Percentiles rank a stretch among this genome's conserved stretches.
These are phyloP conservation scores for Xenopus laevis DNA, from an alignment of 2,113 vertebrate genomes.

Conservation along the genomic window DNA sequence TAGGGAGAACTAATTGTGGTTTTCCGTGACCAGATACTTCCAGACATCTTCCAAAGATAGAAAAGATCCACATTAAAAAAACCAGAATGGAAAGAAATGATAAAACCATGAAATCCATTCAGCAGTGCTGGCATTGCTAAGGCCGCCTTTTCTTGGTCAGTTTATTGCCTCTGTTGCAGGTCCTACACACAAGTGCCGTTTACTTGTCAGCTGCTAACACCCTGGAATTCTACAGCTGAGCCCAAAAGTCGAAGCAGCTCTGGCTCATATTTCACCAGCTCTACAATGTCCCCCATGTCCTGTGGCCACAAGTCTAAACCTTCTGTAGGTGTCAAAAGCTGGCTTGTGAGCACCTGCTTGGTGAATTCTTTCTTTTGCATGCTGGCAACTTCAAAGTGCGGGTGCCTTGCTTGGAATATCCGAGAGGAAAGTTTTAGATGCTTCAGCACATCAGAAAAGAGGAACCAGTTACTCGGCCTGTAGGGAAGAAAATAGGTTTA, in stretches of 20 bases:
- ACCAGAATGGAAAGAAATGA: conserved; percentile 50
- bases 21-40: neutral
- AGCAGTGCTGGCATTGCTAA: conserved; percentile 60
- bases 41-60: conserved; percentile 28
- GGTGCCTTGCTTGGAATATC: conserved; percentile 91
- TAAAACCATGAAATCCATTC: conserved; percentile 51
- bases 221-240: conserved; percentile 71
- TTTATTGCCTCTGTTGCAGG: conserved; percentile 70
- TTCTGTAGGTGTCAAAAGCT: conserved; percentile 74
- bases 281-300: conserved; percentile 75
- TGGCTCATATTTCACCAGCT: conserved; percentile 86
- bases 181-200: conserved; percentile 33
- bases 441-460: conserved; percentile 87
- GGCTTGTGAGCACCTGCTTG: conserved; percentile 83
- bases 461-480: conserved; percentile 97
- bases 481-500: accelerated
- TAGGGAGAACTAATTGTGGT: conserved; percentile 27
- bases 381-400: conserved; percentile 86
- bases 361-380: conserved; percentile 78
- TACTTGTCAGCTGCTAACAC: conserved; percentile 71
- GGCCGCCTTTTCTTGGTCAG: conserved; percentile 66
- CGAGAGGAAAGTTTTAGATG: conserved; percentile 89
- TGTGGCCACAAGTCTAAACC: conserved; percentile 52
- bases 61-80: conserved; percentile 44
- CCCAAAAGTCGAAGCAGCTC: conserved; percentile 90